These are phyloP conservation scores for Andricus quercusramuli DNA, from an alignment of 2,888 invertebrate species.

Conservation along the genomic window DNA sequence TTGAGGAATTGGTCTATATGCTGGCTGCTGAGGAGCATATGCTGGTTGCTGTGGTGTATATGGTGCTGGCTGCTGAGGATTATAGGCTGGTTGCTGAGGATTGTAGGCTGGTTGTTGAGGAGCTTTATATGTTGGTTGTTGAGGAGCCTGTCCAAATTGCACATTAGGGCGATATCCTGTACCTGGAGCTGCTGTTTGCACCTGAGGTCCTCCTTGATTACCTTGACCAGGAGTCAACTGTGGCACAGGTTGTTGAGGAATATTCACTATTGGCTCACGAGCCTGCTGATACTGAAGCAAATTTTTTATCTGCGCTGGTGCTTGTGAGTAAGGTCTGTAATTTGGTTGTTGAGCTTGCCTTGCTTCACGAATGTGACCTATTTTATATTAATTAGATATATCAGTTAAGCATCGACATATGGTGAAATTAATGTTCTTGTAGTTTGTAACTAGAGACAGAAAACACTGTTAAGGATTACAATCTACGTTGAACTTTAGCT, in stretches of 20 bases:
- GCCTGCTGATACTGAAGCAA: constrained; percentile 70
- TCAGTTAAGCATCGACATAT: background rate
- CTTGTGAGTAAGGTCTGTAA: constrained; percentile 68
- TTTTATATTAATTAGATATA: background rate
- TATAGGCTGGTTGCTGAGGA: constrained; percentile 45
- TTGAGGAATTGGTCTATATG: constrained; percentile 31
- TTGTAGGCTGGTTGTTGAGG: constrained; percentile 44
- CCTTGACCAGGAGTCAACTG: constrained; percentile 57
- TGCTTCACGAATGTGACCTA: constrained; percentile 51
- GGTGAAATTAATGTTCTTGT: background rate
- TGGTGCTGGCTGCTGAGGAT: constrained; percentile 32
- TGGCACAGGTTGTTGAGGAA: constrained; percentile 66
- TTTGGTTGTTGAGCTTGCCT: constrained; percentile 60
- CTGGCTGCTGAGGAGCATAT: constrained; percentile 40
- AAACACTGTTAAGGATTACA: too few relatives aligned
- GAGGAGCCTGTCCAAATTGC: constrained; percentile 64
- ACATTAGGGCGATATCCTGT: constrained; percentile 67
- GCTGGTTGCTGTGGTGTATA: constrained; percentile 29
- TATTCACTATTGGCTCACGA: constrained; percentile 69
- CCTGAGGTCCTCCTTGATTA: constrained; percentile 55
- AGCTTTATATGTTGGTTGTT: constrained; percentile 3
- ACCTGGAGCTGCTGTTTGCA: constrained; percentile 55
- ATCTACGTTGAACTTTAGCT: too few relatives aligned
- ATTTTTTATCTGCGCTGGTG: constrained; percentile 69
- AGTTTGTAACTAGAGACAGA: background rate